Evolutionary conservation across 1,140 invertebrate species (phyloP), one percentile per base, ranked within the genome.

Genomic region (Condylostylus longicornis): DNA sequence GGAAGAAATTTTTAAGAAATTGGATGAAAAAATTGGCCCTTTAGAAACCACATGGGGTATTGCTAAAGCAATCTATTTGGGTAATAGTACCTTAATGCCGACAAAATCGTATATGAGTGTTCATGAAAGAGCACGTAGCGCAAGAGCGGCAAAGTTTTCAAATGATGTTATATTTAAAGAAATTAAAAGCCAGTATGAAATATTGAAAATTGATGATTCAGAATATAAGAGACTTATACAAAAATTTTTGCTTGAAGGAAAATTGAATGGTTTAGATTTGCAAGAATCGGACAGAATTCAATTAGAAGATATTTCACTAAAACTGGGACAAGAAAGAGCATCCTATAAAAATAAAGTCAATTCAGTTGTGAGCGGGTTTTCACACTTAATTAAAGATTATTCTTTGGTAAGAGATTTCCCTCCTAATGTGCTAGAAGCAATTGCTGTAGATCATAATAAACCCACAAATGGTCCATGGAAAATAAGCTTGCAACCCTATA

Each of bases 41-140:
- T 62, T 94, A 23, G 79, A 86, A 49, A 70, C 76, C 21, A 85
- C 82, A n/a, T 90, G 82, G 82, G 82, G 82, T 20, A 69, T 86
- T 42, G 74, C 83, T 0, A 90, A 87, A 58, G 75, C 79, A 18
- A 60, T 93, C 9, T 86, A 79, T 52, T 64, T 82, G 34, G 78
- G 82, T n/a, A 81, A 82, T 51, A 76, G 73, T 46, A 75, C 75
- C n/a, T 47, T 81, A 15, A 82, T 87, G 69, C 76, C 82, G 7
- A 77, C 76, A 6, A 74, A 76, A 48, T 74, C 67, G 20, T 89
- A 86, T 49, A 58, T 77, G 37, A 68, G 72, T 40, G 79, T 88
- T 35, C 76, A 83, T 45, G 71, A 79, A 40, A 60, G 81, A 44
- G 80, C 81, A 1, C 64, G 68, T 34, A 68, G 67, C 50, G 77